Evolutionary conservation across 2,113 vertebrate species (phyloP), one percentile per base, ranked within the genome.

Genomic region (Chloebia gouldiae): DNA sequence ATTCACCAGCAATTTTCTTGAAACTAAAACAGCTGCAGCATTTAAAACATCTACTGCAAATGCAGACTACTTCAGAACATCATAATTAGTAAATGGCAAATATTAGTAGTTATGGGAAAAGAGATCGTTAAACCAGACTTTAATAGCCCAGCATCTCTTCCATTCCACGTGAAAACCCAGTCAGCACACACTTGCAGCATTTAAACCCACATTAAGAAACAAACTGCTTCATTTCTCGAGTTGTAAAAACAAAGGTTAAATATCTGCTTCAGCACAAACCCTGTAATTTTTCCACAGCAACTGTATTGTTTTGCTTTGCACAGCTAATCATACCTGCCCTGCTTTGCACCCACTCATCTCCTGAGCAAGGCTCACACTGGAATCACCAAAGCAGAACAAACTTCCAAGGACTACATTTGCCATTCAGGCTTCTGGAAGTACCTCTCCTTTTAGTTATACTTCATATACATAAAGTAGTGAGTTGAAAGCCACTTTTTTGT

Each of bases 231-330:
- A 86, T 88, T 92, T 81, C 73, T 95, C 56, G 76, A 93, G 93
- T 82, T 95, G 91, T 96, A 93, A 95, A 95, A 97, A 96, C 91
- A 97, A 95, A 97, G 91, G 91, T 94, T 96, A 94, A 95, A 88
- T 92, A 93, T 79, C 94, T 84, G 80, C 82, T 88, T 75, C 76
- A 81, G 90, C 76, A 93, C 79, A 92, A 93, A 94, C 13, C 89
- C 91, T 39, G 6, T 88, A 92, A 94, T 94, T 96, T 95, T 88
- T 94, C 64, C 56, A 45, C 80, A 44, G 83, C n/a, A 61, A 84
- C 47, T 88, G 60, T 54, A 92, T 33, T 94, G 88, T 81, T 90
- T 92, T 68, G 82, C 88, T 86, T 83, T 75, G 75, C 79, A 40
- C 80, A 70, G 85, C 88, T 90, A 94, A 93, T 83, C 78, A 93